These are phyloP conservation scores for Mesoclemmys tuberculata DNA, from an alignment of 2,113 vertebrate genomes.

Conservation along the genomic window DNA sequence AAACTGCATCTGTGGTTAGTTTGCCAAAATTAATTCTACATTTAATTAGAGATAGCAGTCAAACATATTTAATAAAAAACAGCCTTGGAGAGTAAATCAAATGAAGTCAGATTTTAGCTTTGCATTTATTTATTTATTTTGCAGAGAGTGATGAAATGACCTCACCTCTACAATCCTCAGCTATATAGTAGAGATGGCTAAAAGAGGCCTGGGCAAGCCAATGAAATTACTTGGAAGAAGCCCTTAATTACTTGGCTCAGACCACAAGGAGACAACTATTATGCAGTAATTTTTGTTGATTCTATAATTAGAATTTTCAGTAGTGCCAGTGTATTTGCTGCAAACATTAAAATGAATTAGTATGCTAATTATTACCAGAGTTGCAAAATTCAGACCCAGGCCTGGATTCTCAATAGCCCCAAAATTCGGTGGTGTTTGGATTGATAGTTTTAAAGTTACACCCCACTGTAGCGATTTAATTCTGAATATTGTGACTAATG, in stretches of 20 bases:
- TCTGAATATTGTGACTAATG: not conserved
- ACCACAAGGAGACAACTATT: conserved; percentile 60
- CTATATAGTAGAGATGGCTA: conserved; percentile 46
- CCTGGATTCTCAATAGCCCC: not conserved
- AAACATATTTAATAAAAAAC: conserved; percentile 89
- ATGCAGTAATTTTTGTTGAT: conserved; percentile 64
- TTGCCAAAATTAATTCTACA: conserved; percentile 88
- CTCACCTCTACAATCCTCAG: conserved; percentile 72
- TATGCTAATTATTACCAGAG: conserved; percentile 38
- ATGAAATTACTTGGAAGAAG: conserved; percentile 59
- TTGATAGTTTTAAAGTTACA: not conserved
- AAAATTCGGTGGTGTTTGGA: not conserved
- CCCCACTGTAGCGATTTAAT: not conserved
- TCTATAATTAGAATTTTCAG: conserved; percentile 67
- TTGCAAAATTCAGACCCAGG: not conserved
- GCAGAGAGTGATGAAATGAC: conserved; percentile 65
- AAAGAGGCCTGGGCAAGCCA: conserved; percentile 48
- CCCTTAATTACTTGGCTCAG: conserved; percentile 63
- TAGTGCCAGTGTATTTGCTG: not conserved
- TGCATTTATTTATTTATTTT: conserved; percentile 11
- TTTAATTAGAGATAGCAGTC: conserved; percentile 88
- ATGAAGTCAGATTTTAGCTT: conserved; percentile 81
- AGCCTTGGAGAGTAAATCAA: conserved; percentile 84
- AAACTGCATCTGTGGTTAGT: conserved; percentile 86
- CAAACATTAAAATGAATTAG: conserved; percentile 18